Evolutionary conservation across 2,888 invertebrate species (phyloP).

Genomic region (Fragum sueziense): DNA sequence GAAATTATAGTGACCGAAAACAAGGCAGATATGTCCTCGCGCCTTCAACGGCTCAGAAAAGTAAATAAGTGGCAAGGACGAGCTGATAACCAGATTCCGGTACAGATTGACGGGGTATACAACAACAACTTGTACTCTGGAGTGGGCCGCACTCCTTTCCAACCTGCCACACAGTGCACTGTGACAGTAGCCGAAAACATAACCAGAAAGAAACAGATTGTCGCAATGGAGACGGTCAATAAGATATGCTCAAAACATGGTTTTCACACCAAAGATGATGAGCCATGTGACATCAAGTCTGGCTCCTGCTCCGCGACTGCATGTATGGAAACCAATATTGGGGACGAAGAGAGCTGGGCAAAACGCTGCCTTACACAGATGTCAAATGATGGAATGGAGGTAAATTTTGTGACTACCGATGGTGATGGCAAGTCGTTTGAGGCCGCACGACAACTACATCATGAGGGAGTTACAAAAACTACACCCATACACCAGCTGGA

Average conservation of each 20-base stretch:
- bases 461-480: too few species aligned
- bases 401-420: too few species aligned
- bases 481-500: too few species aligned
- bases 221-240: too few species aligned
- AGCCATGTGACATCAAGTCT: constrained; percentile 11
- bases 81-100: not conserved
- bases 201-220: too few species aligned
- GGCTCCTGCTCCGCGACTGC: constrained; percentile 10
- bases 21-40: not conserved
- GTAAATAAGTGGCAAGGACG: not conserved
- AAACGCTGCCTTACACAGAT: not conserved
- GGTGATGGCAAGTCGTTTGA: constrained; percentile 1
- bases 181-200: not conserved
- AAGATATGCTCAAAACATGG: too few species aligned
- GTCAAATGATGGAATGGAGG: not conserved
- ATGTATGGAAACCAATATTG: constrained; percentile 11
- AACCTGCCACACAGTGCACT: not conserved
- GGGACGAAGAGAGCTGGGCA: too few species aligned
- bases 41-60: not conserved
- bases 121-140: constrained; percentile 15
- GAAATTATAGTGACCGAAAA: not conserved
- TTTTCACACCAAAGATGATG: too few species aligned
- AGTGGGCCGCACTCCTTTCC: too few species aligned
- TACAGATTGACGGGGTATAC: constrained; percentile 6
- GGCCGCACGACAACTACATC: constrained; percentile 11